These are phyloP conservation scores for Heterodera schachtii DNA, from an alignment of 1,140 invertebrate species.

Conservation along the genomic window DNA sequence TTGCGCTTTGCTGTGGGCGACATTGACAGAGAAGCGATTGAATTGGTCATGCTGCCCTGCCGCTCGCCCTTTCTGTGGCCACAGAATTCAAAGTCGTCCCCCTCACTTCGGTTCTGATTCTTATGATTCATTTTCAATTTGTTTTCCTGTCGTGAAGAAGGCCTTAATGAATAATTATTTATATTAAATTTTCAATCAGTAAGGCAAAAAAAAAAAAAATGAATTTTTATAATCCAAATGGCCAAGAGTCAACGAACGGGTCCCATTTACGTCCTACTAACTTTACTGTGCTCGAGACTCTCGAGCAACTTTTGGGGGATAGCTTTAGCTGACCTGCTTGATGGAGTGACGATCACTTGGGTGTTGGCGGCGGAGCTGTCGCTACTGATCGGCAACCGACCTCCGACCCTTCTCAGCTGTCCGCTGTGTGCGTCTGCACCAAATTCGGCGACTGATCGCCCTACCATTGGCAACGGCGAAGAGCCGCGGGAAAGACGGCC, in stretches of 20 bases:
- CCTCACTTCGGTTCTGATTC: neutral
- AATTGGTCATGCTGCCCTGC: neutral
- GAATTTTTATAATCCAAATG: too few relatives aligned
- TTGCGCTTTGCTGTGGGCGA: constrained; percentile 6
- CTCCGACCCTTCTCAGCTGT: constrained; percentile 10
- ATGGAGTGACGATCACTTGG: constrained; percentile 32
- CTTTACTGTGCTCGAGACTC: too few relatives aligned
- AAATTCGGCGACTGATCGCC: neutral
- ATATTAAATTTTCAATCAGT: too few relatives aligned
- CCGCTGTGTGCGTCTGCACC: neutral
- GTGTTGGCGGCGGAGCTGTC: neutral
- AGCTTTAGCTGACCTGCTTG: constrained; percentile 24
- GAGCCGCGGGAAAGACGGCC: constrained; percentile 3
- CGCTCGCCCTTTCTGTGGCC: constrained; percentile 1
- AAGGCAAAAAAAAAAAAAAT: too few relatives aligned
- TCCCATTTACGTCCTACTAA: too few relatives aligned
- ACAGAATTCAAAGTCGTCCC: neutral
- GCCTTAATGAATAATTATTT: neutral
- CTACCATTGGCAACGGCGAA: constrained; percentile 14
- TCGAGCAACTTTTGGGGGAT: neutral
- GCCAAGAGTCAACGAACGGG: too few relatives aligned
- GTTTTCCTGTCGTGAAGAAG: constrained; percentile 1
- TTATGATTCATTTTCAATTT: neutral
- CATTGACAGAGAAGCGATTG: neutral
- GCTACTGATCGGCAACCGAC: constrained; percentile 2